Evolutionary conservation across 2,888 invertebrate genomes (phyloP), one percentile per base, ranked within the genome.

Genomic region (Coenonympha glycerion): DNA sequence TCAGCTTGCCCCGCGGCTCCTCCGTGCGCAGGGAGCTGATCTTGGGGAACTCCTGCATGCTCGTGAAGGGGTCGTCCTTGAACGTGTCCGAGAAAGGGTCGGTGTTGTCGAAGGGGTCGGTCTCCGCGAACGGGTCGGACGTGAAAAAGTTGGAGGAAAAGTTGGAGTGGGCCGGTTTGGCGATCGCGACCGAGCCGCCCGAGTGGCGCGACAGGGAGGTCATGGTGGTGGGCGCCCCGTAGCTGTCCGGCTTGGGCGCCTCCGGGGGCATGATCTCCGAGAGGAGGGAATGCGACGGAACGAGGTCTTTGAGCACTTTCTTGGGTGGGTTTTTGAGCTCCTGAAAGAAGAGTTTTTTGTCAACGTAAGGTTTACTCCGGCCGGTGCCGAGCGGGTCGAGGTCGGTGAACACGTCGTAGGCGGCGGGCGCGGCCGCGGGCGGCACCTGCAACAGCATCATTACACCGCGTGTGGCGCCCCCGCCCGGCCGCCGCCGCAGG

Each of bases 261-360:
- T 68, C 68, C 57, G 73, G 68, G 50, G 72, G 73, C 64, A 73
- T 58, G 65, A 77, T 66, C 60, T 82, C 80, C 61, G 76, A 65
- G 60, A 80, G 73, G 57, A 83, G 73, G 67, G 76, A 66, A 64
- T 79, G 79, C 61, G 79, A 68, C 62, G 84, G 81, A 50, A 92
- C 92, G 76, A 96, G 88, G 83, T 96, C 96, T 88, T 96, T 95
- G 66, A 96, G 90, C 58, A 94, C 93, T 87, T 95, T 95, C 88
- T 96, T 95, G 65, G 96, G 95, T 64, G 96, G 96, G 86, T 96
- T 96, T 89, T 96, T 96, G 72, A 96, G 90, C 82, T 96, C 95
- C 89, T 96, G 95, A 90, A 97, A 97, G 89, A 97, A 97, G 87
- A 95, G 95, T 90, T 96, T 96, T 88, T 95, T 95, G 90, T 97